Evolutionary conservation across 2,113 vertebrate species (phyloP).

Genomic region (Rhinolophus sinicus): DNA sequence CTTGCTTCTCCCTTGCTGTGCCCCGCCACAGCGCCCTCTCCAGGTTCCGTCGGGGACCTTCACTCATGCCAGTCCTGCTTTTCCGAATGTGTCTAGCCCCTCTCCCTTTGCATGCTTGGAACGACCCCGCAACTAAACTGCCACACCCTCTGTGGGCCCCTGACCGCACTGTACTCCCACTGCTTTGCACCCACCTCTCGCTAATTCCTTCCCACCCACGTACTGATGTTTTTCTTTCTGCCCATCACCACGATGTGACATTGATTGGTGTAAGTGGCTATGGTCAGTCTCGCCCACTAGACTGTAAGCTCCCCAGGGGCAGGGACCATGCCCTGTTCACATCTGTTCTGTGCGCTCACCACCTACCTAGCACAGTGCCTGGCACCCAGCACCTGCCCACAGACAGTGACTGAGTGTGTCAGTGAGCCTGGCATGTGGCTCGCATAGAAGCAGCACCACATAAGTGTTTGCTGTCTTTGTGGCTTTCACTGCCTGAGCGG

Average conservation of each 20-base stretch:
- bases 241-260: neutral
- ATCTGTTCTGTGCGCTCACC: rapidly evolving
- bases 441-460: rapidly evolving
- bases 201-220: rapidly evolving
- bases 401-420: rapidly evolving
- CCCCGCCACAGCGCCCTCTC: rapidly evolving
- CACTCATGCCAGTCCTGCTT: neutral
- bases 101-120: neutral
- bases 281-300: neutral
- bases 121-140: neutral
- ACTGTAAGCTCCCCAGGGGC: neutral
- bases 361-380: neutral
- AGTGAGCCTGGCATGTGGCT: rapidly evolving
- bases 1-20: neutral
- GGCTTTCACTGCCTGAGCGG: neutral
- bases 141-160: neutral
- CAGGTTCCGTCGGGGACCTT: neutral
- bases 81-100: neutral
- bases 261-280: neutral
- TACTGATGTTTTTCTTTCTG: neutral
- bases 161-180: neutral
- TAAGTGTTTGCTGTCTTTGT: neutral
- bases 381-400: no score
- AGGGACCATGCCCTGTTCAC: neutral
- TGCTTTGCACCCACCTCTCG: neutral